A percentile compares a stretch with the other conserved stretches of the same genome.
These are phyloP conservation scores for Drosophila histrio DNA, from an alignment of 2,888 invertebrate species.

Conservation along the genomic window DNA sequence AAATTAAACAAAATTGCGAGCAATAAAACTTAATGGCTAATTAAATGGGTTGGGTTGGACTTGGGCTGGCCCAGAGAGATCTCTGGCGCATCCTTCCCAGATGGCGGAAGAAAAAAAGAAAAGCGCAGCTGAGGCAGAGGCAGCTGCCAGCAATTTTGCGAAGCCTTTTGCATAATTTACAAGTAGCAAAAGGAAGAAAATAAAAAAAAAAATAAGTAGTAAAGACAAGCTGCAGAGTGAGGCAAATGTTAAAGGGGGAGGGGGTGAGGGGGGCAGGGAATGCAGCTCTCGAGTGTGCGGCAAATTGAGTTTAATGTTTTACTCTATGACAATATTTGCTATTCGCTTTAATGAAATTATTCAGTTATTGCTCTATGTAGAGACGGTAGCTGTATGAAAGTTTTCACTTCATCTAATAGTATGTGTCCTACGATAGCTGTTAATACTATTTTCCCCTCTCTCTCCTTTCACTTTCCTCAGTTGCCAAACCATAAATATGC, in stretches of 20 bases:
- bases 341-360: constrained; percentile 70
- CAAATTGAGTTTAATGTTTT: constrained; percentile 57
- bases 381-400: not conserved
- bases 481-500: constrained; percentile 56
- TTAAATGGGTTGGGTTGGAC: constrained; percentile 75
- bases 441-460: not conserved
- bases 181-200: constrained; percentile 62
- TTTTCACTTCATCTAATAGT: not conserved
- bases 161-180: constrained; percentile 80
- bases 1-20: constrained; percentile 80
- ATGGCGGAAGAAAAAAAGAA: constrained; percentile 3
- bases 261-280: constrained; percentile 3
- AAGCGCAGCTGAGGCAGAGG: constrained; percentile 46
- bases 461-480: not conserved
- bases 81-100: constrained; percentile 49
- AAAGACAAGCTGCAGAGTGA: constrained; percentile 27
- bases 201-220: constrained; percentile 19
- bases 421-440: constrained; percentile 5
- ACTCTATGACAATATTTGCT: constrained; percentile 54
- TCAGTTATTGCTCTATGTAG: constrained; percentile 62
- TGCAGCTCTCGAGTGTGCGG: constrained; percentile 28
- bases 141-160: constrained; percentile 70
- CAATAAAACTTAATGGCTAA: constrained; percentile 80
- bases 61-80: constrained; percentile 31
- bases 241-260: not conserved